phyloP scores from a whole-genome alignment of 2,888 invertebrate genomes.

The Liopterus haemorrhoidalis region DNA sequence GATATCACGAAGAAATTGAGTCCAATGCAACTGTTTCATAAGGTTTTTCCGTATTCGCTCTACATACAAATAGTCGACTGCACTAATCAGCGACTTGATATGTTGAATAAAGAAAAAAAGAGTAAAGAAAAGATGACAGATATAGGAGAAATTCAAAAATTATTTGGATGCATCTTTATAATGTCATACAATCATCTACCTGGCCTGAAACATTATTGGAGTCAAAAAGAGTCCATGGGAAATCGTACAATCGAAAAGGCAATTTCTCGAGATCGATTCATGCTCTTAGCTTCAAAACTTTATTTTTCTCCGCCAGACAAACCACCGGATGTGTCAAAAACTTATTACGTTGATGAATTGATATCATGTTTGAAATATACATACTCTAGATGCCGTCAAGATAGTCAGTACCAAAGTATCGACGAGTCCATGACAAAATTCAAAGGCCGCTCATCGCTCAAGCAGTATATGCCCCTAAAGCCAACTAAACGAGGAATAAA shows the following conservation, averaged over 20 bases:
- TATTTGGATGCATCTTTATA: conserved; percentile 14
- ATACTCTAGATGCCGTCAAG: conserved; percentile 17
- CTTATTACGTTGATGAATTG: conserved; percentile 22
- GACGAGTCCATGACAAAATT: conserved; percentile 25
- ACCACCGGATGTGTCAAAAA: conserved; percentile 12
- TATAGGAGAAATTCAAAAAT: conserved; percentile 16
- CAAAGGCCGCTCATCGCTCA: conserved; percentile 23
- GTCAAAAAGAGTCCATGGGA: conserved; percentile 15
- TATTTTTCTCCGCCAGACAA: conserved; percentile 20
- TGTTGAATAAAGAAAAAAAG: conserved; percentile 13
- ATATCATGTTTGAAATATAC: conserved; percentile 22
- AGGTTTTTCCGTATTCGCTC: not conserved
- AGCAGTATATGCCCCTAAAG: conserved; percentile 31
- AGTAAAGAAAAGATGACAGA: conserved; percentile 15
- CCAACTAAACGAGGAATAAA: conserved; percentile 30
- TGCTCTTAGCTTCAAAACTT: conserved; percentile 16
- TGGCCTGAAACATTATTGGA: conserved; percentile 16
- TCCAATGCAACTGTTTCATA: conserved; percentile 6
- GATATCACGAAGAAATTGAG: not conserved
- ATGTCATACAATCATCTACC: conserved; percentile 21
- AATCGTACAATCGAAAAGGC: conserved; percentile 12
- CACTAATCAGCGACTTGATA: conserved; percentile 7
- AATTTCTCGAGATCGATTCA: conserved; percentile 19
- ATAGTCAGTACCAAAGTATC: conserved; percentile 19
- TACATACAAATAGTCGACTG: conserved; percentile 2